Evolutionary conservation across 1,140 invertebrate species (phyloP).

Genomic region (Pinna nobilis): DNA sequence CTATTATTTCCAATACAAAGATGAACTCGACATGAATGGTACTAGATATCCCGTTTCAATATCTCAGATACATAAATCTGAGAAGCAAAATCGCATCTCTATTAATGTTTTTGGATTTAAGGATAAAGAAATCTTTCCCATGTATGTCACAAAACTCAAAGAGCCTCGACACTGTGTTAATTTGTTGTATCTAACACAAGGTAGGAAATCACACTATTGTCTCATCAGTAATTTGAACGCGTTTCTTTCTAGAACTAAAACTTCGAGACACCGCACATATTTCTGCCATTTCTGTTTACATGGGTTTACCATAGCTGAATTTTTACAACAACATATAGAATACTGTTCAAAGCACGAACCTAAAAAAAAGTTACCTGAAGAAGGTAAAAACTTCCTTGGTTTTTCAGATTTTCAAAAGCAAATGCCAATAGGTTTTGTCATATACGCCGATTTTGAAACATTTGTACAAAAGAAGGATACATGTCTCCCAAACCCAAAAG

Average conservation of each 20-base stretch:
- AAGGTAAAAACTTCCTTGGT: conserved; percentile 5
- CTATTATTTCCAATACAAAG: background rate
- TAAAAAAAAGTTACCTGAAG: background rate
- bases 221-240: conserved; percentile 6
- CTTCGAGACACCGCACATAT: background rate
- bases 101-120: conserved; percentile 25
- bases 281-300: conserved; percentile 28
- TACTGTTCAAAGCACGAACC: background rate
- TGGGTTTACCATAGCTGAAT: conserved; percentile 14
- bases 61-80: conserved; percentile 7
- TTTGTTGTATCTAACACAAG: background rate
- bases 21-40: background rate
- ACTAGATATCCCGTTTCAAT: background rate
- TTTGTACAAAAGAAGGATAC: conserved; percentile 13
- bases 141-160: conserved; percentile 19
- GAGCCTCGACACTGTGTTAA: background rate
- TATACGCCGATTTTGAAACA: conserved; percentile 20
- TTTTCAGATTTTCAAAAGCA: conserved; percentile 16
- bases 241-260: conserved; percentile 8
- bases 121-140: conserved; percentile 1
- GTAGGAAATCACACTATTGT: conserved; percentile 6
- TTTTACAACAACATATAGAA: background rate
- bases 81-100: conserved; percentile 21
- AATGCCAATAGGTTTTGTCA: background rate
- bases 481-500: background rate